Base-by-base conservation (phyloP, 2,888 invertebrate genomes). In the Drosophila borealis region DNA sequence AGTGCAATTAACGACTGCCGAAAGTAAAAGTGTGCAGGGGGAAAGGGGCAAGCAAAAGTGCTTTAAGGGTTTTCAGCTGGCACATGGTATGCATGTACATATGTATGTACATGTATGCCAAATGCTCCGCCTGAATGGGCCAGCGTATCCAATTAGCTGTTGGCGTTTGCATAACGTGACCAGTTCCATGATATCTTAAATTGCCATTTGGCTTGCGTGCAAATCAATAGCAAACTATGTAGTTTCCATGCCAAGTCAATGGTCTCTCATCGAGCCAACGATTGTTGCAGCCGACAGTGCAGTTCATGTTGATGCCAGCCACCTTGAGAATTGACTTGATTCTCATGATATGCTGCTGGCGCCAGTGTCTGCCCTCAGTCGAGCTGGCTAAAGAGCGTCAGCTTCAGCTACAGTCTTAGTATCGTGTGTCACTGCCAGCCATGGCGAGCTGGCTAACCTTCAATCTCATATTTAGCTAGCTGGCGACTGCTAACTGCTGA, bases 1-100 rank as follows among this genome's bases (percentile, higher is more conserved):
- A 82, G 77, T 74, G 80, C 83, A 81, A 81, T 81, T 82, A 81
- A 72, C 72, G 62, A 70, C 57, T 56, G 50, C 70, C 71, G 68
- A 81, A 81, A 81, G 83, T 83, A 83, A 81, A 81, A 81, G 81
- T 83, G 81, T 61, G 62, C 65, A 76, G 59, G 29, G 29, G 29
- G 29, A 29, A 29, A 29, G 29, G 8, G 6, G 44, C 41, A 33
- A 41, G 19, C 11, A 29, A 48, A 53, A 48, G 41, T 8, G 56
- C 45, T 33, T 17, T 4, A 65, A 62, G 62, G 62, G 62, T 8
- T 33, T 55, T 17, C 21, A 54, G 17, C 33, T 13, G 13, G 14
- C 49, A 21, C 14, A 48, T 33, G 13, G 17, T 54, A n/a, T 4
- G 42, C 6, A 29, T 29, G 8, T 29, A 8, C 8, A 5, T 21